Evolutionary conservation across 2,888 invertebrate genomes (phyloP).

Genomic region (Hemistola chrysoprasaria): DNA sequence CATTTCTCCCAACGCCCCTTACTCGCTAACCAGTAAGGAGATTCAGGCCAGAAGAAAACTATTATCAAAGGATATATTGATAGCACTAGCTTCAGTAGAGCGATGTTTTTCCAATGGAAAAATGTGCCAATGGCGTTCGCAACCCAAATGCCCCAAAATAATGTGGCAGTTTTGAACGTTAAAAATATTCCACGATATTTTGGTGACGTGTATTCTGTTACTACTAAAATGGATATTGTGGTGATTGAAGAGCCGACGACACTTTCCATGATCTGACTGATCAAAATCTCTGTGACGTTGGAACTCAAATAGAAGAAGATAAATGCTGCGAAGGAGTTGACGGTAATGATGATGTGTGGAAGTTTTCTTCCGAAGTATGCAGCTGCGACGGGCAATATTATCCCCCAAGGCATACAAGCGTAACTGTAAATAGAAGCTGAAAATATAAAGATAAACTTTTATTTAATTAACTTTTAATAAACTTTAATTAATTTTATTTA

Average conservation of each 20-base stretch:
- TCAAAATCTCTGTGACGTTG: conserved; percentile 31
- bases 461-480: too few relatives aligned
- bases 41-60: conserved; percentile 38
- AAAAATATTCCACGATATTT: conserved; percentile 41
- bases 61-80: conserved; percentile 24
- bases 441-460: too few relatives aligned
- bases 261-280: conserved; percentile 29
- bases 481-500: too few relatives aligned
- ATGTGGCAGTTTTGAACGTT: conserved; percentile 35
- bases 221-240: conserved; percentile 25
- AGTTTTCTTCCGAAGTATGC: too few relatives aligned
- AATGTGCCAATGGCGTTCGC: conserved; percentile 42
- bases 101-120: conserved; percentile 39
- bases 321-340: conserved; percentile 27
- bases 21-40: conserved; percentile 50
- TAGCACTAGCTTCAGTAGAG: conserved; percentile 26
- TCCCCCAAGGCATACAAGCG: too few relatives aligned
- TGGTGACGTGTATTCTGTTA: conserved; percentile 43
- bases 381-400: too few relatives aligned
- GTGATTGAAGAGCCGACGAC: too few relatives aligned
- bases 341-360: conserved; percentile 4
- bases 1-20: conserved; percentile 42
- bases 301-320: conserved; percentile 32
- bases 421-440: too few relatives aligned
- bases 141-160: conserved; percentile 40